Evolutionary conservation across 2,888 invertebrate species (phyloP), one percentile per base, ranked within the genome.

Genomic region (Cremastobaeus sp.): DNA sequence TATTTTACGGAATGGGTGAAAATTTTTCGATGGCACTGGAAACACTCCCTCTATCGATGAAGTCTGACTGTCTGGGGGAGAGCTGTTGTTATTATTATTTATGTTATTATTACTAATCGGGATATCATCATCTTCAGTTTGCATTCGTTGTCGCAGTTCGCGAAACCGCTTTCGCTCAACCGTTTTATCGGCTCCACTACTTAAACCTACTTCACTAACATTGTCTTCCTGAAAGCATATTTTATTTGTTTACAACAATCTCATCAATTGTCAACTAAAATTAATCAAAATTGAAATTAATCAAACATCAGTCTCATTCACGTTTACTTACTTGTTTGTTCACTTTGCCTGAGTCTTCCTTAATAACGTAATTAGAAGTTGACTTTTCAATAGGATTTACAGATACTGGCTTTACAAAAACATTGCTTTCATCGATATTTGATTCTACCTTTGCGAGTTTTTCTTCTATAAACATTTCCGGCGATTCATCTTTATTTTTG

Each of bases 111-210:
- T 78, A 9, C 62, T 66, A 39, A 77, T 73, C 75, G 90, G 90
- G 57, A 91, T 92, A 80, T 93, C 93, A 81, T 96, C 96, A 84
- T 95, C 96, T 84, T 95, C 96, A 4, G 94, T 94, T 89, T 96
- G 94, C 91, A 96, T 93, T 83, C 93, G 92, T 85, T 95, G 93
- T 54, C 96, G 91, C 74, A 96, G 89, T 89, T 97, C 96, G 84
- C 94, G 93, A 88, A 96, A 95, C 84, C 93, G 91, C 79, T 92
- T 91, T 72, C 95, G 90, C 54, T 94, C 93, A 80, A 83, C 77
- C 47, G 82, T 83, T 64, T 85, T 86, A 52, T 87, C 87, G 2
- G 79, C 65, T 11, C 77, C 82, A 8, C 55, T 52, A 32, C 57
- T 57, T 43, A 57, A 37, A 35, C 52, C 64, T 37, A 76, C 66